Percentiles rank a stretch among this genome's conserved stretches.
phyloP scores from a whole-genome alignment of 2,888 invertebrate genomes.

The Lochmaea capreae region DNA sequence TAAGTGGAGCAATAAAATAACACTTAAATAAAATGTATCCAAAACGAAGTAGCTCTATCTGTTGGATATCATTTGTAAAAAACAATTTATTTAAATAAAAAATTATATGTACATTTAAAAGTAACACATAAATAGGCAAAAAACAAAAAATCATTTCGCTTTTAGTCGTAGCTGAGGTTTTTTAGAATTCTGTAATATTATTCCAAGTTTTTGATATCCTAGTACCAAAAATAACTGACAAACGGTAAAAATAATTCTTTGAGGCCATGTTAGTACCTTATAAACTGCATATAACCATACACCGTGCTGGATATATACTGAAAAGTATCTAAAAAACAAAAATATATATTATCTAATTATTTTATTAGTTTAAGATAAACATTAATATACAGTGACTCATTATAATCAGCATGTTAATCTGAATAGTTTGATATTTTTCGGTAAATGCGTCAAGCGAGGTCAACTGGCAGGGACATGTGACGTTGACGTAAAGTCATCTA shows the following conservation, averaged over 20 bases:
- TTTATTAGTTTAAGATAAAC: background rate
- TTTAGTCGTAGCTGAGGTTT: constrained; percentile 15
- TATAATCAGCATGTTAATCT: too few relatives aligned
- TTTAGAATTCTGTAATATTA: constrained; percentile 39
- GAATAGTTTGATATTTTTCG: too few relatives aligned
- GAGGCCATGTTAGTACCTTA: constrained; percentile 69
- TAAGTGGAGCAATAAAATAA: too few relatives aligned
- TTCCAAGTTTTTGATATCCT: constrained; percentile 45
- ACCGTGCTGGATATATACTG: constrained; percentile 66
- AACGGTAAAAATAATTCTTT: constrained; percentile 49
- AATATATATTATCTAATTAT: background rate
- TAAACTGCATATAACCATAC: constrained; percentile 70
- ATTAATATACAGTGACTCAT: too few relatives aligned
- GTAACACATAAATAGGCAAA: background rate
- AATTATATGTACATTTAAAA: constrained; percentile 3
- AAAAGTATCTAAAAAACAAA: constrained; percentile 57
- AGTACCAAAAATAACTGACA: constrained; percentile 31
- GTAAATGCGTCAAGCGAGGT: too few relatives aligned
- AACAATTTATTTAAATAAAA: constrained; percentile 6
- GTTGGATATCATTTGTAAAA: background rate
- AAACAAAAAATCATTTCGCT: constrained; percentile 14
- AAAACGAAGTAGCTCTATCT: too few relatives aligned
- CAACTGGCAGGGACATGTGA: too few relatives aligned
- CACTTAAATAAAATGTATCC: too few relatives aligned
- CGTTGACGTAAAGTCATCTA: too few relatives aligned